Base-by-base conservation (phyloP, 1,140 invertebrate genomes). In the Camponotus floridanus region DNA sequence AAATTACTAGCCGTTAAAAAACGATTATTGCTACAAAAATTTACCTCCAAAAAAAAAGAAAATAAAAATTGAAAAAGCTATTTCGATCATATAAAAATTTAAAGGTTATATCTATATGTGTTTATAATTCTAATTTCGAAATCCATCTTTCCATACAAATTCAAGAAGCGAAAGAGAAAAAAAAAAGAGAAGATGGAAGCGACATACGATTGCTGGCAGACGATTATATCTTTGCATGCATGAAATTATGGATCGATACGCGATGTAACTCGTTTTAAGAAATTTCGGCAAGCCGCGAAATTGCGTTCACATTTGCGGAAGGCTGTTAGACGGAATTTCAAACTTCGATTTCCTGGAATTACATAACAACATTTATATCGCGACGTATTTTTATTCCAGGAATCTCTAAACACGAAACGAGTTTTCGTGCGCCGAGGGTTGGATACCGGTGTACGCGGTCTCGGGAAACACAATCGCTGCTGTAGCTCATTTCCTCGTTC, bases 341-440 rank as follows among this genome's bases (percentile, higher is more conserved):
- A 73, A 61, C 36, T 73, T 73, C 65, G 68, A 83, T 83, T 83
- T 74, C 55, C 55, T n/a, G 55, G 39, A 81, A 83, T 83, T 83
- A 83, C 57, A 18, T 74, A 83, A 73, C 45, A 61, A 83, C 39
- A 39, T 74, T 74, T 73, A 61, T 26, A 36, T 57, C 67, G 67
- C 67, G 79, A 74, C 62, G 42, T 62, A 74, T 74, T 81, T 81
- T 73, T 73, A 81, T 73, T 18, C 33, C 11, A 39, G 39, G 39
- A 71, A 11, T 42, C n/a, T 42, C 51, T 36, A 55, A 33, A 70
- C 42, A 26, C 21, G 51, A 71, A 71, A 81, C 67, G 67, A 81
- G 18, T 73, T 61, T 57, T 59, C 68, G 18, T 8, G 59, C 57
- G 39, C 2, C 57, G 21, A 45, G 57, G 42, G n/a, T 51, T 55